Base-by-base conservation (phyloP, 2,797 vertebrate species). In the Gadopsis bispinosus region DNA sequence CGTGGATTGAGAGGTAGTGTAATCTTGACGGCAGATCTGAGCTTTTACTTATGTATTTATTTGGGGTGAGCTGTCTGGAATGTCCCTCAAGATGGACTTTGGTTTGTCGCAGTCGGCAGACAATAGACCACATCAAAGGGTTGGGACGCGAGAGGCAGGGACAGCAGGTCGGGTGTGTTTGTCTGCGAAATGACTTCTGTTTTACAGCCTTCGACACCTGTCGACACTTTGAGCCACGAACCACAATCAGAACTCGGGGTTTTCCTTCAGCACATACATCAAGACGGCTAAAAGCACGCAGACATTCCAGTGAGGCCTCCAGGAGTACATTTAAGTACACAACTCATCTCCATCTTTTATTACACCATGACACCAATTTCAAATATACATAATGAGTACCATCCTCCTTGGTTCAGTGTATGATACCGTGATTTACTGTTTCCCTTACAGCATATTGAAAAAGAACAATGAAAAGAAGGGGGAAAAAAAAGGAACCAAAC, bases 321-420 rank as follows among this genome's bases (percentile, higher is more conserved):
- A 58, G 50, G 69, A 88, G 86, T 92, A 91, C 95, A 94, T 95
- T 94, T 95, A 97, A 96, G 96, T 97, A 97, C 96, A 97, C 96
- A 97, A 96, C 94, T 94, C 90, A 96, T 95, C 92, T 96, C 94
- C 94, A 95, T 95, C 94, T 88, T 97, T 98, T 97, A 98, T 98
- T 98, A 97, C 94, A 96, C 96, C 95, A 96, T 96, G 96, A 98
- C 97, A 97, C 94, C 91, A 91, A 97, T 96, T 97, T 97, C 94
- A 96, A 97, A 98, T 99, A 96, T 99, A 99, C 98, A 99, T 95
- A 95, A 96, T 96, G 95, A 96, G 96, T 96, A 97, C 95, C 94
- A 53, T 93, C 94, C 91, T 95, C 96, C 94, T 94, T 95, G 91
- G 48, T 94, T 96, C 96, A 96, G 95, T 95, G 95, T 97, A 97